Conservation (phyloP, 2,888 invertebrate species). For the Piscicola geometra region DNA sequence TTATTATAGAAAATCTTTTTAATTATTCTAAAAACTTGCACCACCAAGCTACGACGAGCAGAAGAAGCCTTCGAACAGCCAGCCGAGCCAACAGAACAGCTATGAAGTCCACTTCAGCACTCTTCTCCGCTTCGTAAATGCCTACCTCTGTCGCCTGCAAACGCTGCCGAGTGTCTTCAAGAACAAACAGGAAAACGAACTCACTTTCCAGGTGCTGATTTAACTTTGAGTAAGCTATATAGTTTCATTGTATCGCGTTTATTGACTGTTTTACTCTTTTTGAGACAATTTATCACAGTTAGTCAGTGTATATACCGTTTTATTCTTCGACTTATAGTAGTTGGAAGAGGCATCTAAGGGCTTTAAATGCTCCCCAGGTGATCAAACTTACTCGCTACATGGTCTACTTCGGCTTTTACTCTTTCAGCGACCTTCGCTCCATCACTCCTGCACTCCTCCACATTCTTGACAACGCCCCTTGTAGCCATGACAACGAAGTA, state of each 20-base stretch:
- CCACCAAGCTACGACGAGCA: conserved; percentile 25
- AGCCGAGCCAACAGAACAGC: conserved; percentile 67
- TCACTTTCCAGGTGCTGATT: conserved; percentile 87
- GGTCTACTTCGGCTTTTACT: conserved; percentile 95
- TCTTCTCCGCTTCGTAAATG: conserved; percentile 91
- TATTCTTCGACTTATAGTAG: too few species aligned
- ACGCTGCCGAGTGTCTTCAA: conserved; percentile 81
- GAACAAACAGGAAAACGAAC: conserved; percentile 90
- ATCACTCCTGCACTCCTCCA: conserved; percentile 88
- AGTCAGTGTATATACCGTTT: too few species aligned
- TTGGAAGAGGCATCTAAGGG: too few species aligned
- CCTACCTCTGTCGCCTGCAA: conserved; percentile 77
- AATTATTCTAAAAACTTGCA: too few species aligned
- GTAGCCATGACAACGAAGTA: not conserved
- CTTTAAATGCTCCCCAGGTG: conserved; percentile 63
- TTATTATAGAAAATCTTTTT: not conserved
- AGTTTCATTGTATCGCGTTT: too few species aligned
- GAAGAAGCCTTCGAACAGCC: not conserved
- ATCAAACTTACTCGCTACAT: conserved; percentile 92
- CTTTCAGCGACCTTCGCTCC: conserved; percentile 86
- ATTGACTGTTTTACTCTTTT: too few species aligned
- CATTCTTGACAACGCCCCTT: conserved; percentile 70
- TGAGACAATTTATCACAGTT: too few species aligned
- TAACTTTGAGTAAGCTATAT: too few species aligned
- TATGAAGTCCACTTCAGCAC: conserved; percentile 66